Evolutionary conservation across 2,113 vertebrate genomes (phyloP).

Genomic region (Thalassarche chlororhynchos): DNA sequence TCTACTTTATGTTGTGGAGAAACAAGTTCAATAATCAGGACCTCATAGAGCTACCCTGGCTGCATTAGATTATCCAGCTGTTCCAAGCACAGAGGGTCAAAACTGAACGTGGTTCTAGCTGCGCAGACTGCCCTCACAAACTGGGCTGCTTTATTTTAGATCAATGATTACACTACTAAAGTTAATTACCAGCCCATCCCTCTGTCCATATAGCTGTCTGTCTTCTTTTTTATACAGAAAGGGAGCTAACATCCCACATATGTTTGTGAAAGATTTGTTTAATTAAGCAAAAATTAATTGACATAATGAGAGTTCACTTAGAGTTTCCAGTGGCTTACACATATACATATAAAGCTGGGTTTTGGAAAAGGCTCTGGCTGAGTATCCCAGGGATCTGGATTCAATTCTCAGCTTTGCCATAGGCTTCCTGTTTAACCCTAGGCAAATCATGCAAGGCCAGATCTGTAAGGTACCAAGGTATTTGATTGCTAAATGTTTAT

Average conservation of each 20-base stretch:
- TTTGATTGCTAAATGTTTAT: background rate
- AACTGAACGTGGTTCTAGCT: background rate
- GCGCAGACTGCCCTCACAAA: background rate
- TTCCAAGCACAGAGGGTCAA: background rate
- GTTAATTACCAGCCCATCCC: background rate
- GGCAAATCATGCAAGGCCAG: background rate
- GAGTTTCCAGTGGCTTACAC: constrained; percentile 32
- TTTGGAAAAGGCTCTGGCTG: constrained; percentile 4
- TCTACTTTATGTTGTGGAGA: background rate
- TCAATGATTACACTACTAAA: background rate
- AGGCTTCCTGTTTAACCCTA: constrained; percentile 18
- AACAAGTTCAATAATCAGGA: background rate
- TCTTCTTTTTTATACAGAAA: background rate
- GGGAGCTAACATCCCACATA: background rate
- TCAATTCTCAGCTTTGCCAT: background rate
- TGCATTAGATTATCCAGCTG: background rate
- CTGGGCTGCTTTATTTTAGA: background rate
- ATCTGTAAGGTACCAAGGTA: background rate
- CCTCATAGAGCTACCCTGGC: background rate
- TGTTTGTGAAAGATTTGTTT: background rate
- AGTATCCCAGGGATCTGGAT: constrained; percentile 1
- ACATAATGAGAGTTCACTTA: constrained; percentile 43
- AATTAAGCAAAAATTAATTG: constrained; percentile 55
- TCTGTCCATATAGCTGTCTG: background rate
- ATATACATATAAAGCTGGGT: background rate